Percentiles rank a stretch among this genome's conserved stretches.
These are phyloP conservation scores for Diogma glabrata DNA, from an alignment of 2,888 invertebrate species.

Conservation along the genomic window DNA sequence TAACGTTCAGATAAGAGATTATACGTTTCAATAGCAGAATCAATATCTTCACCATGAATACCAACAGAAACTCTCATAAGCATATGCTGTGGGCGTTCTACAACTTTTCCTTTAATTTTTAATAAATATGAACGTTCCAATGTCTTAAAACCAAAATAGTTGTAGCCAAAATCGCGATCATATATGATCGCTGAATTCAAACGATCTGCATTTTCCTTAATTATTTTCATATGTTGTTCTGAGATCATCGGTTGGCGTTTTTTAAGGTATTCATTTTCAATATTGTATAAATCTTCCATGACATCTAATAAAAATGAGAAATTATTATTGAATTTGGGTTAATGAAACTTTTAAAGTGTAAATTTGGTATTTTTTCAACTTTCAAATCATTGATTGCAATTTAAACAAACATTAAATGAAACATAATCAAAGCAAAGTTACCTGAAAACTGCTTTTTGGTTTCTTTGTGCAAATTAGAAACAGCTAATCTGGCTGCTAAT, in stretches of 20 bases:
- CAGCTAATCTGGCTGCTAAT: conserved; percentile 80
- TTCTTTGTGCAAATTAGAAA: conserved; percentile 97
- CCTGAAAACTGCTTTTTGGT: conserved; percentile 89
- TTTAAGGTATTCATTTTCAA: conserved; percentile 63
- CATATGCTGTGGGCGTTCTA: conserved; percentile 97
- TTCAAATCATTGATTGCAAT: not conserved
- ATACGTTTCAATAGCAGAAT: conserved; percentile 88
- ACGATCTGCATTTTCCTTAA: conserved; percentile 75
- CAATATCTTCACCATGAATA: conserved; percentile 89
- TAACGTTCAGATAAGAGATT: conserved; percentile 88
- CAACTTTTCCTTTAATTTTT: conserved; percentile 83
- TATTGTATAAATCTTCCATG: conserved; percentile 71
- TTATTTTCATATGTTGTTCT: conserved; percentile 64
- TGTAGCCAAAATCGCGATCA: conserved; percentile 92
- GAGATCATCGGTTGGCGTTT: conserved; percentile 73
- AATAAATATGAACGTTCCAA: conserved; percentile 89
- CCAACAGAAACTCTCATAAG: conserved; percentile 95
- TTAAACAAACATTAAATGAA: too few species aligned
- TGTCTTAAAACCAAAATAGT: conserved; percentile 99
- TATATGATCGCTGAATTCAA: conserved; percentile 94
- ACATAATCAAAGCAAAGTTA: conserved; percentile 31
- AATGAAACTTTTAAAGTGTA: too few species aligned
- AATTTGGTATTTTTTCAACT: not conserved
- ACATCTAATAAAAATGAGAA: conserved; percentile 65
- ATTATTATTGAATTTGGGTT: too few species aligned